phyloP scores from a whole-genome alignment of 2,888 invertebrate genomes.

The Cephus sareptanus region DNA sequence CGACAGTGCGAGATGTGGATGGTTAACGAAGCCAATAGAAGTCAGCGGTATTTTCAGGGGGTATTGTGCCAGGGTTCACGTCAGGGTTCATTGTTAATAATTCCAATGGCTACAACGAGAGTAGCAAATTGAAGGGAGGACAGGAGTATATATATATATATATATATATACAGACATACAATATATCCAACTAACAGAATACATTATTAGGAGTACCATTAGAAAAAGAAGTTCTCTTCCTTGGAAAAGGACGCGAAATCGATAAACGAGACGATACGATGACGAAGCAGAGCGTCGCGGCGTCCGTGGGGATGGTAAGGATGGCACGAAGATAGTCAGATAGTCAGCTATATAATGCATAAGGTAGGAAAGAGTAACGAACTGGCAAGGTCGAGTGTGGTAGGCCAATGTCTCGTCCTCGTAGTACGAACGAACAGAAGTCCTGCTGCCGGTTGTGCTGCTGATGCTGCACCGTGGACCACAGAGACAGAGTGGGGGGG shows the following conservation, averaged over 20 bases:
- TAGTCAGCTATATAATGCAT: constrained; percentile 49
- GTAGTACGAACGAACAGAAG: constrained; percentile 19
- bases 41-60: background rate
- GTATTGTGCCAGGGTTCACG: background rate
- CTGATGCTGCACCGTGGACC: constrained; percentile 46
- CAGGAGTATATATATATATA: background rate
- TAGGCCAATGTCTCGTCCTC: constrained; percentile 64
- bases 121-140: background rate
- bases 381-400: constrained; percentile 65
- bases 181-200: background rate
- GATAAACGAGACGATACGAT: constrained; percentile 4
- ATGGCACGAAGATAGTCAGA: constrained; percentile 18
- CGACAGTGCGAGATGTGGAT: background rate
- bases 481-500: constrained; percentile 8
- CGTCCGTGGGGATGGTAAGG: background rate
- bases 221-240: background rate
- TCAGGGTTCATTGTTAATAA: background rate
- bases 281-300: constrained; percentile 7
- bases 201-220: background rate
- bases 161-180: too few relatives aligned
- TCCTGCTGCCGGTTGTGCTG: constrained; percentile 19
- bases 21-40: constrained; percentile 4
- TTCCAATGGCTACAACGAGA: background rate
- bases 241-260: background rate
- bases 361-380: constrained; percentile 63